These are phyloP conservation scores for Delichon dasypus DNA, from an alignment of 2,797 vertebrate genomes.

Conservation along the genomic window DNA sequence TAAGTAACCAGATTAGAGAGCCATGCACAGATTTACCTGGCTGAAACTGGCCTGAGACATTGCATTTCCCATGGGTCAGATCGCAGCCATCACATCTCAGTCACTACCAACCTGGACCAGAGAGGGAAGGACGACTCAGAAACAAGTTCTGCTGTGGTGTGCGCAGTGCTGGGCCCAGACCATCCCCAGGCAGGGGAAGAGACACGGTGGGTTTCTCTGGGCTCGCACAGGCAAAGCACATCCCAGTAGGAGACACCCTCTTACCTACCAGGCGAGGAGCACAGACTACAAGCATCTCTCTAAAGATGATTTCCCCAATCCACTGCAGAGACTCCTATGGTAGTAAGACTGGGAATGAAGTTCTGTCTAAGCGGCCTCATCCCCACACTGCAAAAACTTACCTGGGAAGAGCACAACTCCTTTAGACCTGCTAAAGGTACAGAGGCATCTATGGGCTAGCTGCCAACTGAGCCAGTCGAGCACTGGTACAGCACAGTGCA, in stretches of 20 bases:
- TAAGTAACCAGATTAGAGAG: constrained; percentile 57
- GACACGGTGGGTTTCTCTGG: neutral
- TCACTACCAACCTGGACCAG: constrained; percentile 56
- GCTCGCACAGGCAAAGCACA: neutral
- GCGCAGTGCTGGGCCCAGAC: neutral
- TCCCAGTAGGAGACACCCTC: neutral
- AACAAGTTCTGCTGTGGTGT: neutral
- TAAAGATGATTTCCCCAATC: neutral
- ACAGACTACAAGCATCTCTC: neutral
- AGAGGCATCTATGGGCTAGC: neutral
- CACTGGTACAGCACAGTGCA: neutral
- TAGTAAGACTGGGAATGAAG: neutral
- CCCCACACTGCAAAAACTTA: neutral
- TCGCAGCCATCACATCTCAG: constrained; percentile 53
- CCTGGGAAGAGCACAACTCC: neutral
- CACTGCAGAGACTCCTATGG: neutral
- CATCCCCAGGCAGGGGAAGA: neutral
- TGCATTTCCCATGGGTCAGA: constrained; percentile 58
- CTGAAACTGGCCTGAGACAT: constrained; percentile 63
- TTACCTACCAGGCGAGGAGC: neutral
- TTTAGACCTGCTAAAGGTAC: neutral
- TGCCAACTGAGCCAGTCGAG: neutral
- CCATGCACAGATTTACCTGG: constrained; percentile 43
- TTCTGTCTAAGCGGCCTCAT: neutral
- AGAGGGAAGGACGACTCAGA: constrained; percentile 59